phyloP scores from a whole-genome alignment of 2,888 invertebrate species.

The Embidobia sp. region DNA sequence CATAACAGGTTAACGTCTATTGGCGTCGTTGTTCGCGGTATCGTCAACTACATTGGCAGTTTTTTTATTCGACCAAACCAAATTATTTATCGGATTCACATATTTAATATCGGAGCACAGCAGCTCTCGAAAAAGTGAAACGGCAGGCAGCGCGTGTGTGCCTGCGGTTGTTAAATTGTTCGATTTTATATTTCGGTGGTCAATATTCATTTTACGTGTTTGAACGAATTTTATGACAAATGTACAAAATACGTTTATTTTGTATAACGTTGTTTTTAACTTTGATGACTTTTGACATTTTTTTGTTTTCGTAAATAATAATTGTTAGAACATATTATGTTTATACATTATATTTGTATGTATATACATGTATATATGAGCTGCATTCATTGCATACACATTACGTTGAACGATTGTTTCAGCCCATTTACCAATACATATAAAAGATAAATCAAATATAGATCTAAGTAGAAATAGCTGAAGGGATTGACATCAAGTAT shows the following conservation, averaged over 20 bases:
- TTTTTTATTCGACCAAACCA: constrained; percentile 47
- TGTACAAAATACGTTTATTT: too few species aligned
- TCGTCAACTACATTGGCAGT: constrained; percentile 58
- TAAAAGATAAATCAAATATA: constrained; percentile 30
- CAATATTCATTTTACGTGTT: constrained; percentile 6
- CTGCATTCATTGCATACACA: too few species aligned
- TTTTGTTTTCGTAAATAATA: too few species aligned
- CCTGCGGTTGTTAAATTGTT: constrained; percentile 18
- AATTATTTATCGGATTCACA: constrained; percentile 42
- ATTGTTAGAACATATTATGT: too few species aligned
- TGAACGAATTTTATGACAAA: too few species aligned
- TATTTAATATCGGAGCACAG: constrained; percentile 40
- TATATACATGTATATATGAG: too few species aligned
- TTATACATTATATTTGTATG: too few species aligned
- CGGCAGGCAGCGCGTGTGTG: not conserved
- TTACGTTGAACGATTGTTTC: too few species aligned
- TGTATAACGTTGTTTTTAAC: too few species aligned
- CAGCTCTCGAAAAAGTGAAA: constrained; percentile 18
- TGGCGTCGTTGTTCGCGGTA: constrained; percentile 59
- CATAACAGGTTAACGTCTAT: constrained; percentile 79
- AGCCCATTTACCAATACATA: not conserved
- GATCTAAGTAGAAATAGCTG: constrained; percentile 34
- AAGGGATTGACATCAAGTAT: constrained; percentile 43
- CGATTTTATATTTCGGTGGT: constrained; percentile 8
- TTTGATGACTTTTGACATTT: too few species aligned